Conservation (phyloP, 2,888 invertebrate species). For the Drosophila niveifrons region DNA sequence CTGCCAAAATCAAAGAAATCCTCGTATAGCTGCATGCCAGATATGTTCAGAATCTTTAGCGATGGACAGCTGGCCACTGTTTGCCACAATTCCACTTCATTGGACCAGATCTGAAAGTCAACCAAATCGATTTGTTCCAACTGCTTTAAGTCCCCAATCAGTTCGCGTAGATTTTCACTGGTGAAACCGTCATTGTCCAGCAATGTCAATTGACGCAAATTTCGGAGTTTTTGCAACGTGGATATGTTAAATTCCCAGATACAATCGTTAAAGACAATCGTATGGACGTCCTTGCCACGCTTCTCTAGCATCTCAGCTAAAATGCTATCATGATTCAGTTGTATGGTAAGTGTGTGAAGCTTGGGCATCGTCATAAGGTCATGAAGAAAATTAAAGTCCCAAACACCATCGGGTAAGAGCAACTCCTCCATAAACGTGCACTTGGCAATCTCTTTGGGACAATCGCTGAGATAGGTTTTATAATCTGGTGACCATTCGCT, state of each 20-base stretch:
- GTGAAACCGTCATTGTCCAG: neutral
- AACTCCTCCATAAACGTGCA: conserved; percentile 25
- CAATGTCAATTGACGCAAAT: conserved; percentile 17
- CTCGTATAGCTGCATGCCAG: conserved; percentile 2
- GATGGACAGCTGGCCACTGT: conserved; percentile 7
- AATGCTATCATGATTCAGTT: neutral
- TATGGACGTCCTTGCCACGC: conserved; percentile 15
- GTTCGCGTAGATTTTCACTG: neutral
- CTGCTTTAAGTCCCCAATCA: conserved; percentile 5
- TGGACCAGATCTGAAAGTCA: neutral
- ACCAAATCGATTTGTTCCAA: conserved; percentile 33
- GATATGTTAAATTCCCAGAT: conserved; percentile 1
- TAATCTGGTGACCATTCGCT: neutral
- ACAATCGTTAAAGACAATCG: conserved; percentile 1
- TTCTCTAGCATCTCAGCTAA: neutral
- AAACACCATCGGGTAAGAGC: neutral
- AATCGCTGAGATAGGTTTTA: neutral
- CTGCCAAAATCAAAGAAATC: conserved; percentile 20
- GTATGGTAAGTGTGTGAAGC: conserved; percentile 5
- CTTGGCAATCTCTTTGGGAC: too few relatives aligned
- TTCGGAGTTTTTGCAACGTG: neutral
- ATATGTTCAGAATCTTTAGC: conserved; percentile 27
- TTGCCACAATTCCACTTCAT: conserved; percentile 38
- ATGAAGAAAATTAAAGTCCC: neutral
- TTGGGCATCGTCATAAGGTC: conserved; percentile 12